Conservation (phyloP, 1,140 invertebrate species). For the Proctacanthus coquilletti region DNA sequence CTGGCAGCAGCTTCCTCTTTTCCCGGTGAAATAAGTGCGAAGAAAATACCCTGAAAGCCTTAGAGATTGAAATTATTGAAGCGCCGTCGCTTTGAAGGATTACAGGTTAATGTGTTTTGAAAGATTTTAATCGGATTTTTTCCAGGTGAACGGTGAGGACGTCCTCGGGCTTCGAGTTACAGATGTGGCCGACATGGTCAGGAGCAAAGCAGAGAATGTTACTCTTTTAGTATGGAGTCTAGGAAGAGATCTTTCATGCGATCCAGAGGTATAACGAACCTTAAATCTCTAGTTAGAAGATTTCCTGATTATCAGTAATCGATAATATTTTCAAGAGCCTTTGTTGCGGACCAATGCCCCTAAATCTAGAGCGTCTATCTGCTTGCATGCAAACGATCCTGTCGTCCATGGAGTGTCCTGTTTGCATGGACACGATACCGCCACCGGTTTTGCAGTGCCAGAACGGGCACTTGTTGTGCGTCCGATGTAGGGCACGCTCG, state of each 20-base stretch:
- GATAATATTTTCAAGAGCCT: conserved; percentile 15
- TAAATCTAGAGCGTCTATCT: conserved; percentile 33
- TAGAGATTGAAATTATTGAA: too few relatives aligned
- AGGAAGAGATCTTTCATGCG: conserved; percentile 30
- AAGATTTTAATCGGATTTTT: too few relatives aligned
- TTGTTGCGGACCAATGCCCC: conserved; percentile 37
- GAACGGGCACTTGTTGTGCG: conserved; percentile 47
- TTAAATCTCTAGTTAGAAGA: conserved; percentile 1
- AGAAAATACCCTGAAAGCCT: too few relatives aligned
- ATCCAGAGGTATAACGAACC: conserved; percentile 32
- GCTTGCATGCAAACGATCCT: conserved; percentile 34
- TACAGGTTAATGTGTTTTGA: too few relatives aligned
- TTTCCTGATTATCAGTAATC: conserved; percentile 3
- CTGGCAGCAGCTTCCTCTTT: too few relatives aligned
- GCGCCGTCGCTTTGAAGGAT: too few relatives aligned
- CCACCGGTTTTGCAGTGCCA: conserved; percentile 49
- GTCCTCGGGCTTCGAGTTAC: conserved; percentile 40
- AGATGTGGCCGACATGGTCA: conserved; percentile 40
- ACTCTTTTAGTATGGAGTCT: conserved; percentile 34
- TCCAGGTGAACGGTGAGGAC: conserved; percentile 39
- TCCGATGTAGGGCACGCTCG: conserved; percentile 39
- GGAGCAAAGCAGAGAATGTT: conserved; percentile 24
- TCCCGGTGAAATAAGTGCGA: too few relatives aligned
- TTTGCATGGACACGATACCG: conserved; percentile 39
- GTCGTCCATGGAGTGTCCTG: conserved; percentile 44